Percentiles rank a stretch among this genome's conserved stretches.
Conservation (phyloP, 1,140 invertebrate species). For the Orchesella cincta region DNA sequence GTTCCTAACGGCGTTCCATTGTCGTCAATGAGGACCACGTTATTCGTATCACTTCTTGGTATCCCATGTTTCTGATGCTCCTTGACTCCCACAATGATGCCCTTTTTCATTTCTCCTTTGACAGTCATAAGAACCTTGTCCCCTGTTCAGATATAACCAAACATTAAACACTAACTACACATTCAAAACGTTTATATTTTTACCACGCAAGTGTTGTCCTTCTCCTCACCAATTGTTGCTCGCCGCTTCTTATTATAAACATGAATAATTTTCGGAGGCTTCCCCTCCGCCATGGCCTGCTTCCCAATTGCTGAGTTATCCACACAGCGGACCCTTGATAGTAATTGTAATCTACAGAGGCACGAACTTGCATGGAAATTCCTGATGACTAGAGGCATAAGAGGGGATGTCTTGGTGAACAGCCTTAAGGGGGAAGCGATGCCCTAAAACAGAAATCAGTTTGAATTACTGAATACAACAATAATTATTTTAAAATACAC, state of each 20-base stretch:
- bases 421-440: too few species aligned
- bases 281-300: constrained; percentile 87
- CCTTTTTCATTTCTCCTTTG: constrained; percentile 95
- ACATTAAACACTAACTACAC: constrained; percentile 31
- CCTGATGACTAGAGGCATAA: too few species aligned
- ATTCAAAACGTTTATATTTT: background rate
- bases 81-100: constrained; percentile 88
- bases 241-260: constrained; percentile 77
- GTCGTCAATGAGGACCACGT: constrained; percentile 94
- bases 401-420: too few species aligned
- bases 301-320: constrained; percentile 95
- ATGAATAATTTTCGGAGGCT: constrained; percentile 84
- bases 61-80: constrained; percentile 78
- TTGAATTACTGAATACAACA: too few species aligned
- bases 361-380: constrained; percentile 31
- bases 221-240: constrained; percentile 68
- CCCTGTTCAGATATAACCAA: constrained; percentile 66
- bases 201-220: too few species aligned
- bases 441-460: too few species aligned
- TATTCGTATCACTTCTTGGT: constrained; percentile 94
- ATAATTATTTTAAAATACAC: too few species aligned
- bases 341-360: constrained; percentile 43
- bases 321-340: constrained; percentile 83
- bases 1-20: constrained; percentile 87
- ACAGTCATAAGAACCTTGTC: constrained; percentile 93